Percentiles rank a stretch among this genome's conserved stretches.
Evolutionary conservation across 2,797 vertebrate species (phyloP).

Genomic region (Hoplostethus mediterraneus): DNA sequence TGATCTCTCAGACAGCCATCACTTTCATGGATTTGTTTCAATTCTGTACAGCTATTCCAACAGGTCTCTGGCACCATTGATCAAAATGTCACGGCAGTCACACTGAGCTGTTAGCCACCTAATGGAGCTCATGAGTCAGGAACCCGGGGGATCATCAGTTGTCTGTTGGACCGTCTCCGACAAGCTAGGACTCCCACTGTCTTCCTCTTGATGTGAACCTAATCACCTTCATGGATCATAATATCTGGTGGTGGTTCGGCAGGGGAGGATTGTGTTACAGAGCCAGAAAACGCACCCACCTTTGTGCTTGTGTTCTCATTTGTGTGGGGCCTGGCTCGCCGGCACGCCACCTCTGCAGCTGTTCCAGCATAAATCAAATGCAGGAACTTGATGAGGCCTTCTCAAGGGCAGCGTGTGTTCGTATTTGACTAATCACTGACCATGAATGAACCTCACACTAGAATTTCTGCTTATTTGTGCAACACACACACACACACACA

Average conservation of each 20-base stretch:
- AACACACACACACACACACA: too few species aligned
- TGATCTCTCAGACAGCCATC: slow-evolving; percentile 10
- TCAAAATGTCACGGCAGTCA: slow-evolving; percentile 35
- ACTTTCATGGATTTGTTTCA: slow-evolving; percentile 20
- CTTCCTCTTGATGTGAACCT: slow-evolving; percentile 46
- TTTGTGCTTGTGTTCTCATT: slow-evolving; percentile 59
- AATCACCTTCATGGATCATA: slow-evolving; percentile 64
- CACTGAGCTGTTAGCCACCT: slow-evolving; percentile 6
- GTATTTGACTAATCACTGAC: slow-evolving; percentile 54
- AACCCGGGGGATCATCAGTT: slow-evolving; percentile 30
- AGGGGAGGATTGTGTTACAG: slow-evolving; percentile 55
- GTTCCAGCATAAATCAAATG: slow-evolving; percentile 80
- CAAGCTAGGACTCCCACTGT: slow-evolving; percentile 9
- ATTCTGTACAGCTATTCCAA: slow-evolving; percentile 4
- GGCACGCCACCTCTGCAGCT: slow-evolving; percentile 73
- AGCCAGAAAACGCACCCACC: slow-evolving; percentile 52
- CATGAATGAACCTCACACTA: slow-evolving; percentile 26
- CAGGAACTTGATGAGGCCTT: slow-evolving; percentile 67
- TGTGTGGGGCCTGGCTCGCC: slow-evolving; percentile 55
- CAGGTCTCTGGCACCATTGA: slow-evolving; percentile 23
- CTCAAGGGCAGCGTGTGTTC: slow-evolving; percentile 50
- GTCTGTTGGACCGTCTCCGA: slow-evolving; percentile 29
- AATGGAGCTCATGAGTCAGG: slow-evolving; percentile 10
- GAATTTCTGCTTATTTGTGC: slow-evolving; percentile 26
- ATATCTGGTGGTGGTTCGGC: slow-evolving; percentile 37